These are phyloP conservation scores for Xiphias gladius DNA, from an alignment of 2,113 vertebrate species.

Conservation along the genomic window DNA sequence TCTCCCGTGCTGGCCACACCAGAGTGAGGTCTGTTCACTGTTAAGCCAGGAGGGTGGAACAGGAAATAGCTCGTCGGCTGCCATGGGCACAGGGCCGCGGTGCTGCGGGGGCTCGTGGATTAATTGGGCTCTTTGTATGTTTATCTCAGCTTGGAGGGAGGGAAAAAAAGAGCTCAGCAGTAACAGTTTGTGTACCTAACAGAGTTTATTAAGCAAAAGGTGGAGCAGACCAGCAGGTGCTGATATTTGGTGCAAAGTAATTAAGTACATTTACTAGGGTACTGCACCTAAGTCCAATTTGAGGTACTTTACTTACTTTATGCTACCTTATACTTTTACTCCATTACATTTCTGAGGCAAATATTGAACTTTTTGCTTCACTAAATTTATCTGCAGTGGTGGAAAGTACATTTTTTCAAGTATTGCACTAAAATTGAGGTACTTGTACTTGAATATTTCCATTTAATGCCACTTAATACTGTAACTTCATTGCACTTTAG, in stretches of 20 bases:
- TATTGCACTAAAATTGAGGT: too few species aligned
- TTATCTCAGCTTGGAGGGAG: conserved; percentile 23
- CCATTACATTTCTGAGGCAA: too few species aligned
- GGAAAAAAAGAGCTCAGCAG: not conserved
- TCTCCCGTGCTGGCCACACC: conserved; percentile 33
- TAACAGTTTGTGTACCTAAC: not conserved
- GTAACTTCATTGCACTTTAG: too few species aligned
- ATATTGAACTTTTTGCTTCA: not conserved
- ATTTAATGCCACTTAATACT: too few species aligned
- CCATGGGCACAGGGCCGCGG: conserved; percentile 45
- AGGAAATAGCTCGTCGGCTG: conserved; percentile 80
- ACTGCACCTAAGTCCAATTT: not conserved
- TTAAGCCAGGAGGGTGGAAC: conserved; percentile 78
- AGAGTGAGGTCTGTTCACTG: conserved; percentile 73
- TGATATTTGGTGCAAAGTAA: conserved; percentile 11
- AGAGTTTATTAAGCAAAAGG: conserved; percentile 13
- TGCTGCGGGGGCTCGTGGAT: conserved; percentile 49
- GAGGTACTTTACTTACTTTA: not conserved
- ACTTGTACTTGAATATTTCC: too few species aligned
- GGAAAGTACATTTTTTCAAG: too few species aligned
- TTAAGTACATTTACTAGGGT: not conserved
- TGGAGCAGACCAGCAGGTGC: conserved; percentile 36
- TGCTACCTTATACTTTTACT: not conserved
- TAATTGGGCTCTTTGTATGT: conserved; percentile 79
- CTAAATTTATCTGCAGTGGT: too few species aligned